phyloP scores from a whole-genome alignment of 23 tunicate genomes.

The Corella eumyota region DNA sequence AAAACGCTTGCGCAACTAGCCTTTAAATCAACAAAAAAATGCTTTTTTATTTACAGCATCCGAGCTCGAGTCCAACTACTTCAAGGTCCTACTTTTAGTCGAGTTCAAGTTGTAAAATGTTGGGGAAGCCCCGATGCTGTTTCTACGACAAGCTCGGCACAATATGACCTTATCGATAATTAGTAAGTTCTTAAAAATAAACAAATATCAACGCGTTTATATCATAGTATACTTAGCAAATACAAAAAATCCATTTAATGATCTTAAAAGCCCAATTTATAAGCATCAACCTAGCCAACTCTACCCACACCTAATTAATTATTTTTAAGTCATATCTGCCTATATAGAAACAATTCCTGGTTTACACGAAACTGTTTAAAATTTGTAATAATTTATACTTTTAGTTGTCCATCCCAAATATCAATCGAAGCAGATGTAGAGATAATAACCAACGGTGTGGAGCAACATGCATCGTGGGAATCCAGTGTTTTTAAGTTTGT shows the following conservation, averaged over 20 bases:
- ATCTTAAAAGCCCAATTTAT: too few species aligned
- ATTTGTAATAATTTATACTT: too few species aligned
- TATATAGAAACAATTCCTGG: too few species aligned
- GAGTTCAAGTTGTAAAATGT: constrained; percentile 42
- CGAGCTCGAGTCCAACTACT: constrained; percentile 49
- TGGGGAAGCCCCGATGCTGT: constrained; percentile 63
- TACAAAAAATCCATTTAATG: too few species aligned
- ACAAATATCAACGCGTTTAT: too few species aligned
- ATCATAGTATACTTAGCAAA: too few species aligned
- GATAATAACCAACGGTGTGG: constrained; percentile 39
- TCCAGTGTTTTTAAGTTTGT: constrained; percentile 65
- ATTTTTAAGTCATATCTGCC: too few species aligned
- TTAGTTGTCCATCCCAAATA: constrained; percentile 50
- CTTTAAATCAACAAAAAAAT: too few species aligned
- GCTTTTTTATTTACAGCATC: constrained; percentile 10
- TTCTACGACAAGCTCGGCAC: neutral
- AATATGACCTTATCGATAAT: constrained; percentile 31
- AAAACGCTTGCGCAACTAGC: too few species aligned
- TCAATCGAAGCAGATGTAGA: constrained; percentile 20
- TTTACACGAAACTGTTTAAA: too few species aligned
- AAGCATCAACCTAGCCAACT: neutral
- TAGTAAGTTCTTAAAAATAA: constrained; percentile 40
- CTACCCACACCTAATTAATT: too few species aligned
- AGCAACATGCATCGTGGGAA: constrained; percentile 43
- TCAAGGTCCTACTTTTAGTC: constrained; percentile 42